Evolutionary conservation across 2,797 vertebrate species (phyloP), one percentile per base, ranked within the genome.

Genomic region (Amniataba percoides): DNA sequence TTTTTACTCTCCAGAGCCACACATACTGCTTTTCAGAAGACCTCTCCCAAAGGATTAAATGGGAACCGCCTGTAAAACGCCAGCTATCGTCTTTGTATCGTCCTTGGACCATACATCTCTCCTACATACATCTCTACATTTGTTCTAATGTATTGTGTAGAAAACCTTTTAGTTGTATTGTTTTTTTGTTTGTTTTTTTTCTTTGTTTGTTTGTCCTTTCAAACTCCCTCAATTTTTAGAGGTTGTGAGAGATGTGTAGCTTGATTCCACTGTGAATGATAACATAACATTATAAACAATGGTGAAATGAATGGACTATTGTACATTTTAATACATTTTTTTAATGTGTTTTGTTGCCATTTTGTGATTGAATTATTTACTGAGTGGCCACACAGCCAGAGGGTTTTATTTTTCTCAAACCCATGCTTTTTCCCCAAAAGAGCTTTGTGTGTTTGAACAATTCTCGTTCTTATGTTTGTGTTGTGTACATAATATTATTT

Each of bases 11-110:
- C 14, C 85, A 96, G 95, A 96, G 71, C 95, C 95, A 56, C 95
- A 96, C 82, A 93, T 96, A 82, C 89, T 96, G 65, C 95, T 96
- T 34, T 96, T 96, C 93, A 88, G 95, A 92, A 93, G 95, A 79
- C 93, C 93, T 36, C 92, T 96, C 53, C 90, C 94, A 11, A 94
- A 95, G 83, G 92, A 95, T n/a, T 96, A 76, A 94, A 71, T 19
- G 61, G 75, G 57, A 87, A 45, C 67, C 46, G 34, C 70, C 67
- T 64, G 27, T 80, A 71, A 62, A 80, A 46, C 25, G 25, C 55
- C 61, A 48, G 43, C 63, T 55, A 52, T 83, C 59, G 16, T 70
- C 53, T 68, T 60, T 80, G 66, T 85, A 55, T 85, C 25, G 53
- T 85, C 68, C 72, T 73, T 74, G 42, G 65, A 81, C 76, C 45